Evolutionary conservation across 1,140 invertebrate genomes (phyloP).

Genomic region (Tribolium castaneum): DNA sequence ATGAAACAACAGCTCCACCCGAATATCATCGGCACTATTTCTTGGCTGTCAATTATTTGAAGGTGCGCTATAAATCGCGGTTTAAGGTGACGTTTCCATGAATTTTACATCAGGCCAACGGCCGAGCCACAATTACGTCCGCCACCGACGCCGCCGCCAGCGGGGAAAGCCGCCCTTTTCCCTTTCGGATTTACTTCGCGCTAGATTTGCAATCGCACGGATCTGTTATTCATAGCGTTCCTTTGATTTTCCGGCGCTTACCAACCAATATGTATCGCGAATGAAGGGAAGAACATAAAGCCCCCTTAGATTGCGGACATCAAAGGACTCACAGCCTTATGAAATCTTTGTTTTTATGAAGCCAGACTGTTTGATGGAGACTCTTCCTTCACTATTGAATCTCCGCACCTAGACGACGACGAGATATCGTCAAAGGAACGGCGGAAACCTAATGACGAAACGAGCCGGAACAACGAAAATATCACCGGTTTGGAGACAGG

Average conservation of each 20-base stretch:
- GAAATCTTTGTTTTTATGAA: constrained; percentile 52
- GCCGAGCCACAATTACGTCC: constrained; percentile 43
- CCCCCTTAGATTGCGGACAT: constrained; percentile 46
- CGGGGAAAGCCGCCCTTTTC: constrained; percentile 28
- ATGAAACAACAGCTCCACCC: constrained; percentile 33
- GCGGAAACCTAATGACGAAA: neutral
- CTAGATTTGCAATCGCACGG: constrained; percentile 47
- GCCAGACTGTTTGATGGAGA: constrained; percentile 29
- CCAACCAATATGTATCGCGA: constrained; percentile 49
- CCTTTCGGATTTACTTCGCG: constrained; percentile 36
- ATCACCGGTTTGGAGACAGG: too few relatives aligned
- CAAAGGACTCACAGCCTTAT: constrained; percentile 48
- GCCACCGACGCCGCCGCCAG: constrained; percentile 14
- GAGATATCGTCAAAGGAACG: constrained; percentile 27
- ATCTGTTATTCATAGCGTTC: constrained; percentile 49
- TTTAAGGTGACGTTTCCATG: constrained; percentile 49
- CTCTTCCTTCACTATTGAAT: constrained; percentile 37
- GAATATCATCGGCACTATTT: constrained; percentile 41
- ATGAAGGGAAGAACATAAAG: constrained; percentile 48
- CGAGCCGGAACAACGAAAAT: too few relatives aligned
- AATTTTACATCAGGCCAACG: constrained; percentile 46
- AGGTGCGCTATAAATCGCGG: constrained; percentile 47
- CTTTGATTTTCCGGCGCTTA: constrained; percentile 51
- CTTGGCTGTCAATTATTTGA: constrained; percentile 50
- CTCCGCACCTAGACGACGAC: constrained; percentile 15